A percentile compares a stretch with the other conserved stretches of the same genome.
Conservation (phyloP, 2,888 invertebrate genomes). For the Desoria tigrina region DNA sequence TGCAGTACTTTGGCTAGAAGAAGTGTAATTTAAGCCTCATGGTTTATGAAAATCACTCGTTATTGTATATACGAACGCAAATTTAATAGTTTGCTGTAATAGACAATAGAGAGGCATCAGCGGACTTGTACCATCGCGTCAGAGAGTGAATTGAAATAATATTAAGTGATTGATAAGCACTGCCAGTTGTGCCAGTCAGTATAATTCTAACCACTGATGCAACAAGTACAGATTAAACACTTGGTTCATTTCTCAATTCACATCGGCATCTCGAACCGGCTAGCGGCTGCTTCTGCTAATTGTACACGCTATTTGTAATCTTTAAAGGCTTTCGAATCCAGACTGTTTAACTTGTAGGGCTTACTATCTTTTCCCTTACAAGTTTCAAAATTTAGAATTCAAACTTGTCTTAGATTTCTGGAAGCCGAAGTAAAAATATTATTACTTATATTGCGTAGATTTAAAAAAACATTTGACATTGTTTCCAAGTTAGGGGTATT, state of each 20-base stretch:
- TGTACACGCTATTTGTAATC: too few relatives aligned
- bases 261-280: background rate
- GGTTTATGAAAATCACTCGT: background rate
- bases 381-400: too few relatives aligned
- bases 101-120: constrained; percentile 4
- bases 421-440: too few relatives aligned
- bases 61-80: background rate
- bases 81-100: background rate
- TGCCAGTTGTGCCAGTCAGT: background rate
- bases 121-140: background rate
- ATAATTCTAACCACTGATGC: background rate
- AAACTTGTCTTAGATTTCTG: too few relatives aligned
- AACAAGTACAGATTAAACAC: background rate
- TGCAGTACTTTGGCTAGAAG: background rate
- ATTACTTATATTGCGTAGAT: too few relatives aligned
- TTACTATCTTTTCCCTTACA: too few relatives aligned
- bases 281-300: too few relatives aligned
- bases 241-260: background rate
- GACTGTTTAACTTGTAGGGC: too few relatives aligned
- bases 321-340: too few relatives aligned
- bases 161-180: constrained; percentile 18
- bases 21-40: constrained; percentile 8
- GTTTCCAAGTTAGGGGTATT: too few relatives aligned
- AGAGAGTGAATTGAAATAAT: constrained; percentile 11
- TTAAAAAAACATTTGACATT: too few relatives aligned